Base-by-base conservation (phyloP, 1,140 invertebrate species). In the Macrostomum lignano region DNA sequence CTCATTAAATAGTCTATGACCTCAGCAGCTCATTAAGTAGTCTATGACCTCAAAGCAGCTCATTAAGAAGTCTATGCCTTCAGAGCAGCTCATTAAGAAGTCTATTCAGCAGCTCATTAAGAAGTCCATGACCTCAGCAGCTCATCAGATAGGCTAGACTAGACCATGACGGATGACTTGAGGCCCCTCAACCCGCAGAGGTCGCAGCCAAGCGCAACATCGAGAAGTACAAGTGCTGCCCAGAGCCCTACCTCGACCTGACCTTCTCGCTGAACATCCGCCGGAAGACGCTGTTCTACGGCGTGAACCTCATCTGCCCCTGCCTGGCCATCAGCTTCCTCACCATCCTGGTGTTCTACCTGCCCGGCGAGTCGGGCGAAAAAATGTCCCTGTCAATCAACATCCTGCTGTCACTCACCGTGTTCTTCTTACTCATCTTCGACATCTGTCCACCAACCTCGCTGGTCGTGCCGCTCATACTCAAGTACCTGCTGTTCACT, bases 381-480 rank as follows among this genome's bases (percentile, higher is more conserved):
- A 91, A 94, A 67, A 81, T 94, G 44, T 91, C 84, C 29, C 65
- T 98, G 38, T 91, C 82, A 37, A 96, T 96, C 55, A 94, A 84
- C 24, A 94, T 96, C 60, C 69, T 96, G 42, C 84, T 96, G 62
- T 91, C 84, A 57, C 72, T 98, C 45, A 84, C 88, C 63, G 86
- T 98, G 66, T 98, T 96, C 67, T 96, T 96, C 64, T 66, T 96
- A 17, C 66, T 96, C 51, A 72, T 98, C 30, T 81, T 88, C 31
- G 81, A 88, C 60, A 86, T 94, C 44, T 94, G 96, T 46, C 88
- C 88, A 9, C 84, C 88, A 4, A 96, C 88, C 19, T 91, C 81
- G 26, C 19, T 15, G 19, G 5, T 28, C 9, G 26, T 28, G 3
- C 26, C 26, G 3, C 26, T 28, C 26, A 28, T 28, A 28, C 14